Percentiles rank a stretch among this genome's conserved stretches.
phyloP scores from a whole-genome alignment of 2,888 invertebrate genomes.

The Lasioglossum morio region DNA sequence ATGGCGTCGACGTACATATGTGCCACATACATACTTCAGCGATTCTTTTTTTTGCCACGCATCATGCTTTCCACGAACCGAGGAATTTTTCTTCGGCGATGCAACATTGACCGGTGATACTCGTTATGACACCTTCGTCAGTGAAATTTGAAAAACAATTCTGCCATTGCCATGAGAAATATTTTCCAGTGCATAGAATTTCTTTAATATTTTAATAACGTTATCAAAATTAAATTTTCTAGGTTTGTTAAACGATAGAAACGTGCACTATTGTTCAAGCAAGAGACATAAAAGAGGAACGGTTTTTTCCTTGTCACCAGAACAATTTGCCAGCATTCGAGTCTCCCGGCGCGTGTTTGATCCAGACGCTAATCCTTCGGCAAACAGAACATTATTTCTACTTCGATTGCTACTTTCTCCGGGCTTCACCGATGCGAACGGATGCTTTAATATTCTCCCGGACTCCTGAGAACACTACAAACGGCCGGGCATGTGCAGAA shows the following conservation, averaged over 20 bases:
- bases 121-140: slow-evolving; percentile 13
- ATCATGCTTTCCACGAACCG: slow-evolving; percentile 12
- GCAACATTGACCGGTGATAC: slow-evolving; percentile 36
- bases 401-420: slow-evolving; percentile 35
- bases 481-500: slow-evolving; percentile 21
- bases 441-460: slow-evolving; percentile 32
- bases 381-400: slow-evolving; percentile 17
- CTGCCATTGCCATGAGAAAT: background rate
- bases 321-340: background rate
- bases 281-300: background rate
- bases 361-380: slow-evolving; percentile 8
- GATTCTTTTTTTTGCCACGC: slow-evolving; percentile 23
- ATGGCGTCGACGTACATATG: slow-evolving; percentile 48
- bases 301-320: background rate
- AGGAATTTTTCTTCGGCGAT: slow-evolving; percentile 46
- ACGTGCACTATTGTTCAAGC: background rate
- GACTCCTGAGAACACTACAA: slow-evolving; percentile 2
- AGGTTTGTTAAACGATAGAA: background rate
- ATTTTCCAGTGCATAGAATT: background rate
- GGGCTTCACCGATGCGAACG: slow-evolving; percentile 1
- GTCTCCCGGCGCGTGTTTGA: background rate
- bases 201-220: background rate
- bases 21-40: slow-evolving; percentile 34
- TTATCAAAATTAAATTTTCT: background rate
- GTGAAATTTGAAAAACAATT: background rate